Conservation (phyloP, 2,888 invertebrate species). For the Stenodema calcarata region DNA sequence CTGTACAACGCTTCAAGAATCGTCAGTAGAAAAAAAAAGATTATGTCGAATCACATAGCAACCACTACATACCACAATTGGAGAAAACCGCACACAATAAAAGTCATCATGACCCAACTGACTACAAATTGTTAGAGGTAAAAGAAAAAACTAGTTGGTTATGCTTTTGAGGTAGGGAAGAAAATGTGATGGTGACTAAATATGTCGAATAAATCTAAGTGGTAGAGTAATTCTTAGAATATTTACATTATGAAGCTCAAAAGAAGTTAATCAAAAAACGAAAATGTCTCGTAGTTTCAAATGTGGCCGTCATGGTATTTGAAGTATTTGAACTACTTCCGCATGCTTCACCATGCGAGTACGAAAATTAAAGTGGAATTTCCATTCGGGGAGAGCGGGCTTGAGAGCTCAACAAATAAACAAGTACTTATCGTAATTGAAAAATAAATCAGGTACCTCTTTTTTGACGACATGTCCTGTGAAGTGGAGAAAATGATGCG, state of each 20-base stretch:
- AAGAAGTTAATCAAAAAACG: not conserved
- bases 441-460: not conserved
- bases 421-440: not conserved
- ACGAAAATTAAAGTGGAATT: not conserved
- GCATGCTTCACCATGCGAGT: not conserved
- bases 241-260: not conserved
- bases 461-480: not conserved
- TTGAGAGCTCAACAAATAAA: no score
- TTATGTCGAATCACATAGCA: not conserved
- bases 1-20: not conserved
- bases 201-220: not conserved
- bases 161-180: not conserved
- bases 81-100: not conserved
- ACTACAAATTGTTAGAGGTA: not conserved
- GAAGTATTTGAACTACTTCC: not conserved
- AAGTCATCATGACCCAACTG: not conserved
- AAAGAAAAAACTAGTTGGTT: not conserved
- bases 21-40: not conserved
- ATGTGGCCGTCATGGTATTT: not conserved
- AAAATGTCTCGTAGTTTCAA: not conserved
- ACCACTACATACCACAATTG: constrained; percentile 2
- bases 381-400: not conserved
- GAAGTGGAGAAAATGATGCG: not conserved
- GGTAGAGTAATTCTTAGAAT: not conserved
- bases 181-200: not conserved